These are phyloP conservation scores for Sula dactylatra DNA, from an alignment of 2,113 vertebrate species.

Conservation along the genomic window DNA sequence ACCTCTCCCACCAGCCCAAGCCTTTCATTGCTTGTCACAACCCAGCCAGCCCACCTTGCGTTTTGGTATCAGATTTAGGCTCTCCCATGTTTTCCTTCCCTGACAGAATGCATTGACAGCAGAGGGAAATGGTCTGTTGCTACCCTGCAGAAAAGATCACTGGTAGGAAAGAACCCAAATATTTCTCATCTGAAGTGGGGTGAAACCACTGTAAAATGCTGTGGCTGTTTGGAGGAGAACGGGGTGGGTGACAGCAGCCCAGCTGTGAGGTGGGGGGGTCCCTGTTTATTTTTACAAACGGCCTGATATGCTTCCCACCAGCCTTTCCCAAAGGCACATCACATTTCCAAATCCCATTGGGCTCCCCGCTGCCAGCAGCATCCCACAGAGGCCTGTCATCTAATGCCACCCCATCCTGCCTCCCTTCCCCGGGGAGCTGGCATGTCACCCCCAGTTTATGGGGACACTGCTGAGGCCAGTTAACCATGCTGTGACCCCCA, in stretches of 20 bases:
- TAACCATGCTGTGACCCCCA: background rate
- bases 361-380: background rate
- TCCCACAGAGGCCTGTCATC: background rate
- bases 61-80: background rate
- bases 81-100: background rate
- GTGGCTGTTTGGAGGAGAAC: background rate
- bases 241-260: background rate
- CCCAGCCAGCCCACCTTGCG: background rate
- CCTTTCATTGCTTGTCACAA: background rate
- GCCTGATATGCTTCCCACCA: background rate
- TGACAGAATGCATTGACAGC: background rate
- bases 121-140: background rate
- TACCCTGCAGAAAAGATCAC: background rate
- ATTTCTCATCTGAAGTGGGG: background rate
- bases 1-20: background rate
- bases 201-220: background rate
- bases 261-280: background rate
- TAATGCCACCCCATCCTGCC: background rate
- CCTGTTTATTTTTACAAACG: background rate
- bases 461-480: background rate
- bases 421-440: background rate
- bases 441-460: background rate
- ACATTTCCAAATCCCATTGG: background rate
- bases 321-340: background rate
- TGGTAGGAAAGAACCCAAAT: background rate